These are phyloP conservation scores for Galeruca laticollis DNA, from an alignment of 2,888 invertebrate species.

Conservation along the genomic window DNA sequence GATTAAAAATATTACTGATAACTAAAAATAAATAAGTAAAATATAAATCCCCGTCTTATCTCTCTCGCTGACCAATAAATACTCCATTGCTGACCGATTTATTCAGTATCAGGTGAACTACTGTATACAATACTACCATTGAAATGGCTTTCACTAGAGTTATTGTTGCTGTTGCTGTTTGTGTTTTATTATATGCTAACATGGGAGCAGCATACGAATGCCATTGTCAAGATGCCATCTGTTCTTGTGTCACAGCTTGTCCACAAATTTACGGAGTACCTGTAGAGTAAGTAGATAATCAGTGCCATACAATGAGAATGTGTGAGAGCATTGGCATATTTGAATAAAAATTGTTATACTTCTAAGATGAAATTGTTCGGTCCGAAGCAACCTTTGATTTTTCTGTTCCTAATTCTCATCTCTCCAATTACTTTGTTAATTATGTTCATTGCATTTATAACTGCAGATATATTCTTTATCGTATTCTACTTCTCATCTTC, in stretches of 20 bases:
- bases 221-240: not conserved
- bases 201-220: not conserved
- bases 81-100: not conserved
- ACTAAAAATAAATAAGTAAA: not conserved
- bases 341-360: no score
- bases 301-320: no score
- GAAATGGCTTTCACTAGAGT: not conserved
- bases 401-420: no score
- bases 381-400: no score
- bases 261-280: constrained; percentile 1
- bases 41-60: not conserved
- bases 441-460: no score
- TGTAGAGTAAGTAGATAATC: not conserved
- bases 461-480: no score
- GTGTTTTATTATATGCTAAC: not conserved
- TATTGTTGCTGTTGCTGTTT: not conserved
- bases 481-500: no score
- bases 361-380: no score
- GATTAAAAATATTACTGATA: constrained; percentile 2
- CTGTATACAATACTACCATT: not conserved
- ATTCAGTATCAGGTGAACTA: not conserved
- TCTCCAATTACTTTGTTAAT: no score
- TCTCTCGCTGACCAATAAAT: not conserved
- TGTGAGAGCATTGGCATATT: no score
- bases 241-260: not conserved